Base-by-base conservation (phyloP, 2,888 invertebrate genomes). In the Gymnocheta viridis region DNA sequence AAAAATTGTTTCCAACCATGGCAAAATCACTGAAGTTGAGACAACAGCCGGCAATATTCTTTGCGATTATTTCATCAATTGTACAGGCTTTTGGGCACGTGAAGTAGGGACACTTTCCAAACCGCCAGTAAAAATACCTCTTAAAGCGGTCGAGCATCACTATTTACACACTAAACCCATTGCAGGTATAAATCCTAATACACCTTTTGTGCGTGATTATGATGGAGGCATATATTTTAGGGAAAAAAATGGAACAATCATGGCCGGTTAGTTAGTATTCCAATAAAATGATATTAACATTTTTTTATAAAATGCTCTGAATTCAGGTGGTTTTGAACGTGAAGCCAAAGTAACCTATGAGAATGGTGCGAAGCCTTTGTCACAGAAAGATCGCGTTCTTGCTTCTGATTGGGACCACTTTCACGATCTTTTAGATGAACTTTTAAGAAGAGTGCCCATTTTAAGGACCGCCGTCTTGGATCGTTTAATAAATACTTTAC, bases 371-470 rank as follows among this genome's bases (percentile, higher is more conserved):
- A 94, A 95, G 87, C 95, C 95, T 81, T 94, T 94, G 19, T 93
- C 93, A 24, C 93, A 94, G 76, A 92, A 93, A 24, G 94, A 95
- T 60, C 93, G 96, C 12, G 93, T 95, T 88, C 93, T 96, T 41
- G 94, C 96, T 0, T 96, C 97, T 89, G 98, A 99, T 92, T 99
- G 99, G 99, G 99, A 99, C 91, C 98, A 98, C 89, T 99, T 99
- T 92, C 97, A 98, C 89, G 94, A 96, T 54, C 92, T 98, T 56
- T 93, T 99, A 35, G 96, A 98, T 87, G 95, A 97, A 89, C 93
- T 98, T 87, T 92, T 99, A 49, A 94, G 95, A 86, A 94, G 99
- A 27, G 95, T 98, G 81, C 99, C 99, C 0, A 92, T 93, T 60
- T 93, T 99, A 67, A 94, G 94, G 32, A 93, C 94, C 58, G 96